phyloP scores from a whole-genome alignment of 2,113 vertebrate species.

The Nesoenas mayeri region DNA sequence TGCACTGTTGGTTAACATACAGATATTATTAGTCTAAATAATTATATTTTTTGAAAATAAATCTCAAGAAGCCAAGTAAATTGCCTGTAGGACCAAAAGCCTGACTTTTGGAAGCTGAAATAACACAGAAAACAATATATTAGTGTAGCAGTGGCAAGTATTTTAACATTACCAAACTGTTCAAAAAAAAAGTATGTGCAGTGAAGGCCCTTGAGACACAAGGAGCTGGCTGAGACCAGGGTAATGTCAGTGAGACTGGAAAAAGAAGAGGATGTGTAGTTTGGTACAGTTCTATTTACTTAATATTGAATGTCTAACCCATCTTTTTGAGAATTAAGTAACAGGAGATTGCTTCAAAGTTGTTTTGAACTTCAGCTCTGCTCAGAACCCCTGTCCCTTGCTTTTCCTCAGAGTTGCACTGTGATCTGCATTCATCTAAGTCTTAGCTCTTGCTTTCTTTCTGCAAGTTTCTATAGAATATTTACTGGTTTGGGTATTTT shows the following conservation, averaged over 20 bases:
- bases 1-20: not conserved
- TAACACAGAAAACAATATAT: not conserved
- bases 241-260: not conserved
- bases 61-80: not conserved
- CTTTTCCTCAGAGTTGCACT: not conserved
- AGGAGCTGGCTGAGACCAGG: not conserved
- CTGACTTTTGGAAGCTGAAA: not conserved
- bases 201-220: fast-evolving
- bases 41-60: not conserved
- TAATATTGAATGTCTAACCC: not conserved
- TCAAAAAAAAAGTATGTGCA: not conserved
- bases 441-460: not conserved
- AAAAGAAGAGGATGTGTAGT: not conserved
- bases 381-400: not conserved
- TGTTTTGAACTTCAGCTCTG: not conserved
- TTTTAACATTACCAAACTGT: not conserved
- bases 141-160: not conserved
- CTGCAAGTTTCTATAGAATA: not conserved
- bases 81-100: not conserved
- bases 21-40: not conserved
- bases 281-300: not conserved
- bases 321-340: not conserved
- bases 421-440: not conserved
- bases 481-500: not conserved
- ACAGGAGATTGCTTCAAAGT: not conserved